Conservation (phyloP, 2,113 vertebrate genomes). For the Panthera tigris region DNA sequence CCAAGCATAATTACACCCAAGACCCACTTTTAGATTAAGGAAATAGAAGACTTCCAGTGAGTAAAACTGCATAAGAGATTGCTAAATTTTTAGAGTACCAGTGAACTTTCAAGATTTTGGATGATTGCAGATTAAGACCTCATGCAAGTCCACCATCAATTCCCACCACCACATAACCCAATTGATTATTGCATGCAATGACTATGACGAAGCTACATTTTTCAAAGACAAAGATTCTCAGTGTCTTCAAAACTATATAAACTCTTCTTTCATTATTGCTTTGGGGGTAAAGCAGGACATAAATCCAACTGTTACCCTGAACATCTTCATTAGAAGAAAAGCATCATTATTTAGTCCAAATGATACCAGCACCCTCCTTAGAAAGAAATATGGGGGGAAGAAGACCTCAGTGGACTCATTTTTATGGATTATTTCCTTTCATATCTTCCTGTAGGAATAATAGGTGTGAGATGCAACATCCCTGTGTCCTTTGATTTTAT, state of each 20-base stretch:
- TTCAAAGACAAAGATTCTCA: background rate
- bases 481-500: background rate
- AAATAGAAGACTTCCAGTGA: background rate
- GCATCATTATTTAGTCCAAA: background rate
- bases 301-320: background rate
- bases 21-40: background rate
- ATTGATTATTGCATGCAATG: background rate
- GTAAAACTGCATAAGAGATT: background rate
- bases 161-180: background rate
- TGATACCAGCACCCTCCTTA: background rate
- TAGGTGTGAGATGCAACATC: background rate
- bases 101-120: background rate
- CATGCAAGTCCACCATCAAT: background rate
- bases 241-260: conserved; percentile 17
- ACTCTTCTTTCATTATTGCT: conserved; percentile 20
- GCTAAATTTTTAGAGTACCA: background rate
- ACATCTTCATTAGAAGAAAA: background rate
- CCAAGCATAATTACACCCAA: background rate
- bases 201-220: conserved; percentile 28
- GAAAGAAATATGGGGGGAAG: background rate
- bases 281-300: background rate
- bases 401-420: background rate
- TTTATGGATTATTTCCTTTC: background rate
- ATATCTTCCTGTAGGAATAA: background rate
- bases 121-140: background rate